phyloP scores from a whole-genome alignment of 1,140 invertebrate species.

The Thrips palmi region DNA sequence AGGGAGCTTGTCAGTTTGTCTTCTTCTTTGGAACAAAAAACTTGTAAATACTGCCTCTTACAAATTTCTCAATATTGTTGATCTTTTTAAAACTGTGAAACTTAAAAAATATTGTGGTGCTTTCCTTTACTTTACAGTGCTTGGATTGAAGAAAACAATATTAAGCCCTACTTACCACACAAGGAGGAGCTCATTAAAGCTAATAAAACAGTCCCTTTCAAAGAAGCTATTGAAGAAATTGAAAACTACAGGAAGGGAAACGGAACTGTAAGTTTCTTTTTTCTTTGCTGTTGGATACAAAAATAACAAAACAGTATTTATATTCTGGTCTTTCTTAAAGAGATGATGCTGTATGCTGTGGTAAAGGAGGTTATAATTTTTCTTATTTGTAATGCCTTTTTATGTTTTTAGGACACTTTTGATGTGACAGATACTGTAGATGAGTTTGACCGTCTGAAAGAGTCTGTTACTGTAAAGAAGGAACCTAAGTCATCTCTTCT shows the following conservation, averaged over 20 bases:
- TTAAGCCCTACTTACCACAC: constrained; percentile 66
- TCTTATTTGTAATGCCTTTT: constrained; percentile 1
- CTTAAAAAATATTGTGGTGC: neutral
- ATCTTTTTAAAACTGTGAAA: neutral
- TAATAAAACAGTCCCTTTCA: constrained; percentile 60
- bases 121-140: constrained; percentile 40
- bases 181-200: constrained; percentile 62
- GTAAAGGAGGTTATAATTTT: constrained; percentile 1
- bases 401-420: constrained; percentile 23
- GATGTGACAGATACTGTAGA: constrained; percentile 36
- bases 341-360: neutral
- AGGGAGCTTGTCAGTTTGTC: constrained; percentile 56
- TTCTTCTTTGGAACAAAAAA: constrained; percentile 89
- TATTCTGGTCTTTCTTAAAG: neutral
- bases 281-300: neutral
- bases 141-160: constrained; percentile 73
- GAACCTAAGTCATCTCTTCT: constrained; percentile 34
- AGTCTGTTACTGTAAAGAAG: constrained; percentile 29
- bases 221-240: constrained; percentile 70
- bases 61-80: constrained; percentile 4
- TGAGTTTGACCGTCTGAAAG: constrained; percentile 51
- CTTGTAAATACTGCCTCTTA: constrained; percentile 52
- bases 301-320: constrained; percentile 2
- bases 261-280: constrained; percentile 19
- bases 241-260: constrained; percentile 64